A percentile compares a stretch with the other conserved stretches of the same genome.
Conservation (phyloP, 2,797 vertebrate species). For the Synaphobranchus kaupii region DNA sequence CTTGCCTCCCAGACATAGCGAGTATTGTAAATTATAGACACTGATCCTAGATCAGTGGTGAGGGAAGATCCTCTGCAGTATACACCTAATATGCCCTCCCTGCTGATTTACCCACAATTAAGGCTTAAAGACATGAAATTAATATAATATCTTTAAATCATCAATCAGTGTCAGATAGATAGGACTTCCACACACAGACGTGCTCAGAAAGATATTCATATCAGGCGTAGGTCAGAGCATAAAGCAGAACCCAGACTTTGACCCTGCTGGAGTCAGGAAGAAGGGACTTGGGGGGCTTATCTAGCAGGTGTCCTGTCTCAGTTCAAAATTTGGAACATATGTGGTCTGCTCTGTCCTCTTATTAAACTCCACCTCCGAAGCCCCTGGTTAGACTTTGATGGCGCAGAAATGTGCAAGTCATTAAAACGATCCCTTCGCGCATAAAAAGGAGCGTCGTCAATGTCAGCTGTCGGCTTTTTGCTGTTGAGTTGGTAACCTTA, state of each 20-base stretch:
- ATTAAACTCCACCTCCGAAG: background rate
- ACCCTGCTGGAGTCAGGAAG: background rate
- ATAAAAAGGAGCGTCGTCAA: background rate
- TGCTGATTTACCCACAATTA: background rate
- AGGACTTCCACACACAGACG: background rate
- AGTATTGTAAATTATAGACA: background rate
- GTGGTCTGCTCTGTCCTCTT: background rate
- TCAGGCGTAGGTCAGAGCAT: background rate
- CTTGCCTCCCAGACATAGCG: background rate
- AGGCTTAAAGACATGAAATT: background rate
- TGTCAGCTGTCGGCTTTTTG: background rate
- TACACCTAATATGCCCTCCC: background rate
- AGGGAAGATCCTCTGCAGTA: background rate
- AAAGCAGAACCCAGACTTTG: background rate
- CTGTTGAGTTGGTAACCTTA: background rate
- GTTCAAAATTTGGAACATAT: background rate
- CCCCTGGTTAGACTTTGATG: background rate
- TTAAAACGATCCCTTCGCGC: background rate
- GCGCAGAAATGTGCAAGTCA: background rate
- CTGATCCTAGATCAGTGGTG: background rate
- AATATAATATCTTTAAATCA: background rate
- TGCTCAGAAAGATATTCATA: background rate
- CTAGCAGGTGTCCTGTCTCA: background rate
- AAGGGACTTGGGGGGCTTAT: background rate
- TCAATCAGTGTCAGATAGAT: background rate